Base-by-base conservation (phyloP, 2,888 invertebrate genomes). In the Leucozona laternaria region DNA sequence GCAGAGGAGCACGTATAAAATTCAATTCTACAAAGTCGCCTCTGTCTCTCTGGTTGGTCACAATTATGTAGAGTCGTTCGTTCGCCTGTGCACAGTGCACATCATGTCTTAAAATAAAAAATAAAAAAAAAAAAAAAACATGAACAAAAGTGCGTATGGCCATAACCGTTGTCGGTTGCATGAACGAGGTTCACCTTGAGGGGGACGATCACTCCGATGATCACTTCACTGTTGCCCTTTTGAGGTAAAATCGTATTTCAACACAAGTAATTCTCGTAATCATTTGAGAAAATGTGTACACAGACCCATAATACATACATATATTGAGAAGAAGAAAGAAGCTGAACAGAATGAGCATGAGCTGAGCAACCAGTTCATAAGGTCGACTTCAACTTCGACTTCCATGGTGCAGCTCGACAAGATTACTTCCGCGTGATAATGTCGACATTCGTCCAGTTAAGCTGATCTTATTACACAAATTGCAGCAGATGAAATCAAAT, bases 391-490 rank as follows among this genome's bases (percentile, higher is more conserved):
- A n/a, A n/a, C n/a, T n/a, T n/a, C n/a, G n/a, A n/a, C n/a, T n/a
- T n/a, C n/a, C 20, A 66, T 50, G n/a, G 60, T 40, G 17, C 17
- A 57, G 11, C n/a, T 57, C 64, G 66, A 37, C 40, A 37, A 75
- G 86, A 86, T 86, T 78, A 86, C 86, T 86, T 86, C 86, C 86
- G 86, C 75, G 78, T 86, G 86, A 86, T 86, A 86, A 86, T 86
- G 86, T 82, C 86, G 82, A 82, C 86, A 86, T 86, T 86, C 86
- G 86, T 82, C 82, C 86, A 78, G 78, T 82, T 82, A 78, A 75
- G 82, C 86, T 79, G 86, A 86, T 86, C 86, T 82, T 82, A 86
- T 86, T 86, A 86, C 86, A 86, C 86, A 86, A 86, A 86, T 82
- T 86, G 75, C 86, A 75, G 50, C 57, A 17, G 70, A 73, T 75